These are phyloP conservation scores for Timema podura DNA, from an alignment of 2,888 invertebrate genomes.

Conservation along the genomic window DNA sequence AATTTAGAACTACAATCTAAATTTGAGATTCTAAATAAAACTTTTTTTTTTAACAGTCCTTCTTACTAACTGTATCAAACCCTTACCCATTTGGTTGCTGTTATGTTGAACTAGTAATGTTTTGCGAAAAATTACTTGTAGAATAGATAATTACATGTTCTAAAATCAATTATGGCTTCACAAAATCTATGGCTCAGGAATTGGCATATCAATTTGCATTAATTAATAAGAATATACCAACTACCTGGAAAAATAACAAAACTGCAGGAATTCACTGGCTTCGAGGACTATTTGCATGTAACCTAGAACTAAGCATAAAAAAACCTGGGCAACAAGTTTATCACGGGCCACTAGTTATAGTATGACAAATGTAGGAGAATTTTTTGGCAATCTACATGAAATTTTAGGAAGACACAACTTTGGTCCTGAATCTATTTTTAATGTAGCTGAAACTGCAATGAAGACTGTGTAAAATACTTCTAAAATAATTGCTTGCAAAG, in stretches of 20 bases:
- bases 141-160: not conserved
- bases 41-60: too few relatives aligned
- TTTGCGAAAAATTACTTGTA: constrained; percentile 1
- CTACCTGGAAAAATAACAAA: not conserved
- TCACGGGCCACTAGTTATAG: not conserved
- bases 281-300: not conserved
- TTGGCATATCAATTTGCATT: constrained; percentile 10
- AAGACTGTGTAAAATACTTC: constrained; percentile 6
- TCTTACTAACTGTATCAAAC: too few relatives aligned
- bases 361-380: not conserved
- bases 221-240: not conserved
- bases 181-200: not conserved
- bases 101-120: too few relatives aligned
- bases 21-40: too few relatives aligned
- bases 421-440: constrained; percentile 1
- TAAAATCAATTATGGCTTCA: not conserved
- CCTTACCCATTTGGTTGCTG: too few relatives aligned
- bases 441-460: not conserved
- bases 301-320: not conserved
- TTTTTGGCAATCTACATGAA: not conserved
- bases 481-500: not conserved
- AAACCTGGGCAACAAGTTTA: constrained; percentile 1
- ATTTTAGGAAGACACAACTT: not conserved
- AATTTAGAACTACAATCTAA: too few relatives aligned
- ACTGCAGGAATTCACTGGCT: not conserved